phyloP scores from a whole-genome alignment of 2,797 vertebrate genomes.

The Sebastes itinus region DNA sequence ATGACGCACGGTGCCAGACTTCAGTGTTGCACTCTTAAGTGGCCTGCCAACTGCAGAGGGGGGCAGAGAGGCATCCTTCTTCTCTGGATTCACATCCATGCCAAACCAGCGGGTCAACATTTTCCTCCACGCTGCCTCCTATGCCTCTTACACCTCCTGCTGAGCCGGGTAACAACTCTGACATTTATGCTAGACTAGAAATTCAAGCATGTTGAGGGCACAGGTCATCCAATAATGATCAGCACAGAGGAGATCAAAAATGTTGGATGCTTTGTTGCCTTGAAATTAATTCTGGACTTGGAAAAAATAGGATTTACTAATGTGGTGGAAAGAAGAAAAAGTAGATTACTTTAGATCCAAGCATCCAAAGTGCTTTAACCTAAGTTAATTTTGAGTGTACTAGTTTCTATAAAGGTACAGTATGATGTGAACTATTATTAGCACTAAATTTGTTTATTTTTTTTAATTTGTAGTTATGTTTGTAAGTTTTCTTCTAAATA shows the following conservation, averaged over 20 bases:
- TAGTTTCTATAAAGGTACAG: not conserved
- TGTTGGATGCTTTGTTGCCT: not conserved
- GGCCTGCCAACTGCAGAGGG: constrained; percentile 54
- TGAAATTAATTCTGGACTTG: not conserved
- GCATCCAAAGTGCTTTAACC: not conserved
- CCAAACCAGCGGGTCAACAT: constrained; percentile 66
- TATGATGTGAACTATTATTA: not conserved
- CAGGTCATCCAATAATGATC: not conserved
- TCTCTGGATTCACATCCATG: constrained; percentile 70
- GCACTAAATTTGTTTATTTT: not conserved
- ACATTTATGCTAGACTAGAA: constrained; percentile 17
- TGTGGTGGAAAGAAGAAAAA: not conserved
- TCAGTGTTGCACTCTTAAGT: constrained; percentile 69
- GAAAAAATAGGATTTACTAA: not conserved
- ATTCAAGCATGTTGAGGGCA: not conserved
- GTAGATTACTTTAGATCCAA: not conserved
- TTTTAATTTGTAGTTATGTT: not conserved
- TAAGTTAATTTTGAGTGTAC: not conserved
- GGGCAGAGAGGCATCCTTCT: constrained; percentile 64
- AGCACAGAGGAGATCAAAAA: not conserved
- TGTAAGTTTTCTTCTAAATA: not conserved
- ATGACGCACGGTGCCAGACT: constrained; percentile 72
- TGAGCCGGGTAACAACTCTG: constrained; percentile 80
- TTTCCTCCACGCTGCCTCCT: constrained; percentile 70
- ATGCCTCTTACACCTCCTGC: constrained; percentile 84